phyloP scores from a whole-genome alignment of 2,797 vertebrate species.

The Lepilemur ruficaudatus region DNA sequence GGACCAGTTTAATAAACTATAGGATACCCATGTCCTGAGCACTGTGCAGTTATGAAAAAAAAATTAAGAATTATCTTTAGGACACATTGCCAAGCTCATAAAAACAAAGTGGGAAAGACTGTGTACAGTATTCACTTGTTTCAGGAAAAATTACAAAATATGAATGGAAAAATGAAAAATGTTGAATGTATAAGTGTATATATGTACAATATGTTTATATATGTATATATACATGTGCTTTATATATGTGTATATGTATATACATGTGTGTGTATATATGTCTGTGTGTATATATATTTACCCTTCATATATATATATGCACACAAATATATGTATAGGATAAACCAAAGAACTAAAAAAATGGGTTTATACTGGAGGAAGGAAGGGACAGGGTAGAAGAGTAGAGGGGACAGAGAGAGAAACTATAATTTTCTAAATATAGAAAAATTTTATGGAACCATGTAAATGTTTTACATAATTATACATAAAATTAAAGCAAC shows the following conservation, averaged over 20 bases:
- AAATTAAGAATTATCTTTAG: neutral
- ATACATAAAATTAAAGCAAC: slow-evolving; percentile 3
- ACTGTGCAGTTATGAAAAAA: neutral
- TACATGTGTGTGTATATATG: neutral
- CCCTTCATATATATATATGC: neutral
- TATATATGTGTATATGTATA: neutral
- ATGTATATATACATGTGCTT: neutral
- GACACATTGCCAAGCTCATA: neutral
- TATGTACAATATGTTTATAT: neutral
- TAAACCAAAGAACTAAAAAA: neutral
- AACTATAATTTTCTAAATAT: slow-evolving; percentile 26
- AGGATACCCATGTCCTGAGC: neutral
- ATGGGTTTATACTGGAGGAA: neutral
- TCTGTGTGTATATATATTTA: neutral
- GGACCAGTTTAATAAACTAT: neutral
- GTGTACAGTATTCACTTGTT: neutral
- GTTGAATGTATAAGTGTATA: neutral
- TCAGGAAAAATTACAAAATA: neutral
- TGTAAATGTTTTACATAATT: neutral
- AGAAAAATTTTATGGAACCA: neutral
- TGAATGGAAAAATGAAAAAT: neutral
- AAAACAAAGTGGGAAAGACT: neutral
- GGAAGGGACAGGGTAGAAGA: neutral
- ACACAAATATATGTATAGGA: neutral
- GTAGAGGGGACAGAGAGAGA: neutral